Base-by-base conservation (phyloP, 2,797 vertebrate species). In the Chlorospingus flavigularis region DNA sequence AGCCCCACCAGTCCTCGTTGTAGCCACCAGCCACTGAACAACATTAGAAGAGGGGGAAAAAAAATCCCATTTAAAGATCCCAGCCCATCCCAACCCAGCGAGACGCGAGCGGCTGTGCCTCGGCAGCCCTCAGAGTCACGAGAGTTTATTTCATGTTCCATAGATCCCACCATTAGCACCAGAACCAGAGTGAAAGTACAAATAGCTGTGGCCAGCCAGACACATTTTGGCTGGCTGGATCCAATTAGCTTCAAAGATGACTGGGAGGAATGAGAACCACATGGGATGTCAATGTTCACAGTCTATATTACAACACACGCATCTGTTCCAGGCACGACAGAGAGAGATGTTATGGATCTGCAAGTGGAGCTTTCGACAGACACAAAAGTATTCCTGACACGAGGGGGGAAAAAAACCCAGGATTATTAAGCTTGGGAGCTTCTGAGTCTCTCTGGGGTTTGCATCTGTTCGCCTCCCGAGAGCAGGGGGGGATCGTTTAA, bases 181-280 rank as follows among this genome's bases (percentile, higher is more conserved):
- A 88, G 88, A 97, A 96, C 96, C 95, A 92, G 90, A 97, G 93
- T 97, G 93, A 97, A 97, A 95, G 95, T 92, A 97, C 95, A 96
- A 97, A 98, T 96, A 97, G 55, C 83, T 97, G 95, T 53, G 94
- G 94, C 79, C 67, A 97, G 95, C 92, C 94, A 89, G 94, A 92
- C 95, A 79, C 89, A 96, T 95, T 91, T 81, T 92, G 90, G 90
- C 84, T 95, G 96, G 90, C 97, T 97, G 97, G 95, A 98, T 97
- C 94, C 92, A 96, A 97, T 98, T 98, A 97, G 96, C 95, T 97
- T 97, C 97, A 97, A 98, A 97, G 97, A 94, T 92, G 93, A 96
- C 92, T 96, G 94, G 92, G 94, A 85, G 92, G 95, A 98, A 97
- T 97, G 95, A 97, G 94, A 98, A 97, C 94, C 97, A 97, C 95